phyloP scores from a whole-genome alignment of 2,888 invertebrate genomes.

The Cataglyphis livida region DNA sequence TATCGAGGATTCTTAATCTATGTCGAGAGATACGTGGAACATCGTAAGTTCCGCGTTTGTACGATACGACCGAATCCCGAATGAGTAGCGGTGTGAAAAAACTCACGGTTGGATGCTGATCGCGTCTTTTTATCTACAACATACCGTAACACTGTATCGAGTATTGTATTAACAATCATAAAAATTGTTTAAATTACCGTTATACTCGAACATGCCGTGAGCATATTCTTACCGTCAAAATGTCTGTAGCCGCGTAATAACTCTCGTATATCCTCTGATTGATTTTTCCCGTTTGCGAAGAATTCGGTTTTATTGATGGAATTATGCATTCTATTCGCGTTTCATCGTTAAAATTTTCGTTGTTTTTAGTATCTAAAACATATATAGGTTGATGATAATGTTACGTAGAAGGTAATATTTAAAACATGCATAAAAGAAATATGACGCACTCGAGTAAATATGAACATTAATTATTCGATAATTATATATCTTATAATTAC shows the following conservation, averaged over 20 bases:
- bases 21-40: slow-evolving; percentile 90
- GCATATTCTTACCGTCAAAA: slow-evolving; percentile 88
- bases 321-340: slow-evolving; percentile 71
- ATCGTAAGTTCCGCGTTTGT: slow-evolving; percentile 76
- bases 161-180: slow-evolving; percentile 86
- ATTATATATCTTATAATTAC: slow-evolving; percentile 15
- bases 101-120: slow-evolving; percentile 90
- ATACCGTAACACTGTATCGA: slow-evolving; percentile 90
- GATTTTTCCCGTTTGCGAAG: slow-evolving; percentile 74
- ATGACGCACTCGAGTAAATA: neutral
- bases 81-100: slow-evolving; percentile 91
- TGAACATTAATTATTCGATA: slow-evolving; percentile 3
- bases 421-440: neutral
- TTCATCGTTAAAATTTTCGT: slow-evolving; percentile 87
- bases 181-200: neutral
- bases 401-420: neutral
- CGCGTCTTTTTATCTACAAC: slow-evolving; percentile 88
- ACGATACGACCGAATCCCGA: slow-evolving; percentile 87
- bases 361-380: slow-evolving; percentile 87
- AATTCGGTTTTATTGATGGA: slow-evolving; percentile 69
- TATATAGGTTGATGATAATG: neutral
- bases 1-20: slow-evolving; percentile 93
- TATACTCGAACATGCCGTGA: neutral
- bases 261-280: slow-evolving; percentile 86
- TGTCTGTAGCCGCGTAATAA: slow-evolving; percentile 93